phyloP scores from a whole-genome alignment of 2,888 invertebrate species.

The Thysanoteuthis rhombus region DNA sequence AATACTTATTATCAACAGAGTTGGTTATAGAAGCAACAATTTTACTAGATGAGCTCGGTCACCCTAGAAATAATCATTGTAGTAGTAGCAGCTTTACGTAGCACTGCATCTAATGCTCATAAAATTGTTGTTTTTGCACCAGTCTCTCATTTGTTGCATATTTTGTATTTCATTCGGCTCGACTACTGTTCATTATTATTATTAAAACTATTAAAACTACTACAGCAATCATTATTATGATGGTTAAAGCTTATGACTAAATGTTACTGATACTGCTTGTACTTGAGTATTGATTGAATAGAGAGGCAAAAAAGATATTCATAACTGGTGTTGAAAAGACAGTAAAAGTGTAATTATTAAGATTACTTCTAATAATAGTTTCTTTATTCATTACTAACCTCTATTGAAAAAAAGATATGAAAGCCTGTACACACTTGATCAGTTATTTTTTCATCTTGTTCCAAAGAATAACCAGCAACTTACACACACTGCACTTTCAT shows the following conservation, averaged over 20 bases:
- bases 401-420: not conserved
- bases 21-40: not conserved
- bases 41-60: not conserved
- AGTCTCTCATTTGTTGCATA: no score
- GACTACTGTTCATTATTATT: no score
- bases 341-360: not conserved
- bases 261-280: no score
- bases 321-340: not conserved
- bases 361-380: not conserved
- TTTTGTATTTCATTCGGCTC: no score
- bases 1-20: no score
- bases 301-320: no score
- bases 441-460: not conserved
- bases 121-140: no score
- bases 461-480: not conserved
- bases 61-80: not conserved
- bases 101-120: no score
- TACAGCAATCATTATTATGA: no score
- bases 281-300: no score
- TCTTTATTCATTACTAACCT: not conserved
- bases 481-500: not conserved
- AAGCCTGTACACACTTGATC: not conserved
- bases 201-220: no score
- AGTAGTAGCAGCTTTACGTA: not conserved
- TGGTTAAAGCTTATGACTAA: no score